phyloP scores from a whole-genome alignment of 2,888 invertebrate species.

The Drosophila macrospina region DNA sequence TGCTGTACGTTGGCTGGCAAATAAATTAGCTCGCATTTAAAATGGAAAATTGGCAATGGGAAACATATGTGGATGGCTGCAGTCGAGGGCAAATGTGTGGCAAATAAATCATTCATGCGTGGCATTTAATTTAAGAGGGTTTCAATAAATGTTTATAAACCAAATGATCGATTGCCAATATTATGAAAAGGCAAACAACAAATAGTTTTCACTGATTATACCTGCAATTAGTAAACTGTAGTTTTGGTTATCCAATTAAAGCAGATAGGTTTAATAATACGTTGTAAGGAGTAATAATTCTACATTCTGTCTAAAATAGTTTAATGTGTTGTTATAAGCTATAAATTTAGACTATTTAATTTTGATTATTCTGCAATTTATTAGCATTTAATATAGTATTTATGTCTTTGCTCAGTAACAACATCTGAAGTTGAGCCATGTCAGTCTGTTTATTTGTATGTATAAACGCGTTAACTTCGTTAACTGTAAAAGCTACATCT shows the following conservation, averaged over 20 bases:
- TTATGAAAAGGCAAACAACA: not conserved
- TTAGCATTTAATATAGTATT: too few relatives aligned
- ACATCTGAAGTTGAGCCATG: too few relatives aligned
- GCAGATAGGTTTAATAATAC: not conserved
- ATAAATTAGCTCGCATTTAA: conserved; percentile 75
- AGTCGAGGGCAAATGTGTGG: conserved; percentile 20
- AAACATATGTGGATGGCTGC: conserved; percentile 54
- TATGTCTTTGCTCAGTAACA: too few relatives aligned
- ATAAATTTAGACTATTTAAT: too few relatives aligned
- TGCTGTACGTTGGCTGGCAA: conserved; percentile 43
- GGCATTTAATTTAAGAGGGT: conserved; percentile 37
- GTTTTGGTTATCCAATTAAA: not conserved
- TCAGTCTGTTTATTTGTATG: too few relatives aligned
- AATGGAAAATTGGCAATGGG: conserved; percentile 60
- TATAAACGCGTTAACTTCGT: too few relatives aligned
- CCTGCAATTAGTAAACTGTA: not conserved
- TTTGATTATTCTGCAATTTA: too few relatives aligned
- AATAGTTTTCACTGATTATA: not conserved
- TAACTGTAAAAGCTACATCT: too few relatives aligned
- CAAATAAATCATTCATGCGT: conserved; percentile 62
- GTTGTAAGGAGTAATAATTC: too few relatives aligned
- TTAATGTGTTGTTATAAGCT: too few relatives aligned
- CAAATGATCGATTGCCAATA: conserved; percentile 17
- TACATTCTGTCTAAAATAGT: too few relatives aligned
- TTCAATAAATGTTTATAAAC: conserved; percentile 44